Percentiles rank a stretch among this genome's conserved stretches.
Evolutionary conservation across 2,888 invertebrate genomes (phyloP).

Genomic region (Mellilla xanthometata): DNA sequence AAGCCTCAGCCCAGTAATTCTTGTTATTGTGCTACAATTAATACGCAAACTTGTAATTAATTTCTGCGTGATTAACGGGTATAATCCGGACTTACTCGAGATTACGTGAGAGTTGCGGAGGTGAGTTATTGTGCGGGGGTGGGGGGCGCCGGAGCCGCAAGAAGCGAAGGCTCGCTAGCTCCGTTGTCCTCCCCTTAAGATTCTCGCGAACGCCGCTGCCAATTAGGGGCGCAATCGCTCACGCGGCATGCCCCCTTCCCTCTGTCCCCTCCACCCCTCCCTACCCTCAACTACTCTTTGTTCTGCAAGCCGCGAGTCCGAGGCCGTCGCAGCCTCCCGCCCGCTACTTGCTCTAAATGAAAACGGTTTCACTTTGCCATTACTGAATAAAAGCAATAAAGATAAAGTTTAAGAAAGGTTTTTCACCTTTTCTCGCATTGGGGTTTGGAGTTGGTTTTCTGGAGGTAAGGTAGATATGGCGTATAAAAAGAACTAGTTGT

Average conservation of each 20-base stretch:
- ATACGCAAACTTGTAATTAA: conserved; percentile 82
- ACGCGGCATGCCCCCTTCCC: conserved; percentile 66
- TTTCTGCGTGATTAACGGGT: conserved; percentile 80
- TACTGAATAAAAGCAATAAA: conserved; percentile 62
- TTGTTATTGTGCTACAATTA: conserved; percentile 79
- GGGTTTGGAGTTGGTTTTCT: conserved; percentile 43
- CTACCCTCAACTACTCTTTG: conserved; percentile 62
- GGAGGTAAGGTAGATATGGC: neutral
- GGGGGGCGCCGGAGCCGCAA: conserved; percentile 51
- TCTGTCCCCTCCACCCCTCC: conserved; percentile 31
- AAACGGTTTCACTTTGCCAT: conserved; percentile 76
- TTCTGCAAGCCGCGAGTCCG: conserved; percentile 58
- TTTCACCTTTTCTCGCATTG: conserved; percentile 54
- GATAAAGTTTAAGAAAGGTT: conserved; percentile 60
- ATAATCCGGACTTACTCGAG: conserved; percentile 80
- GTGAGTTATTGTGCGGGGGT: conserved; percentile 72
- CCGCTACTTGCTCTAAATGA: conserved; percentile 72
- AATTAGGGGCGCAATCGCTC: conserved; percentile 83
- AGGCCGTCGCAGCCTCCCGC: conserved; percentile 53
- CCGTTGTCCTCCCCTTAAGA: conserved; percentile 80
- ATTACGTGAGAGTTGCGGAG: conserved; percentile 74
- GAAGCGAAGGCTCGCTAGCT: conserved; percentile 67
- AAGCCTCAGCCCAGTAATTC: conserved; percentile 60
- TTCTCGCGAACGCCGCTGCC: conserved; percentile 83
- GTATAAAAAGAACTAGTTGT: too few species aligned